Conservation (phyloP, 1,140 invertebrate species). For the Brachionus rubens region DNA sequence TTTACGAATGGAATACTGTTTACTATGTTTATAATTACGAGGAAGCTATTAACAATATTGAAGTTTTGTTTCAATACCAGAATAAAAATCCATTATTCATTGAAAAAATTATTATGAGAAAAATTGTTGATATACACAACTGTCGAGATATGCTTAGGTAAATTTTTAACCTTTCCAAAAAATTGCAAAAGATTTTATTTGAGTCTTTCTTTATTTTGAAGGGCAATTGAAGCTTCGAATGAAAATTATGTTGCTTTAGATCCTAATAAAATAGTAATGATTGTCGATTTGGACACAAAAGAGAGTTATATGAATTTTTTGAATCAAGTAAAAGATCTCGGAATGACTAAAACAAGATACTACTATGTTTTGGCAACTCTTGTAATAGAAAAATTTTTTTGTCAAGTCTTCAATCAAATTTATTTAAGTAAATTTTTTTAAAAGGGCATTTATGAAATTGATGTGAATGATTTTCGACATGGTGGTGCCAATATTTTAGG, state of each 20-base stretch:
- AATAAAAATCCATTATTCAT: conserved; percentile 11
- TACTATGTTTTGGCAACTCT: conserved; percentile 26
- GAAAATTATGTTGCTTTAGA: background rate
- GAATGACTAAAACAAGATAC: conserved; percentile 35
- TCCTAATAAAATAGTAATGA: conserved; percentile 12
- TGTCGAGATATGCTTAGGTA: conserved; percentile 41
- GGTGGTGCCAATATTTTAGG: conserved; percentile 36
- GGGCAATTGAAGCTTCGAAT: conserved; percentile 24
- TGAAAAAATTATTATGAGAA: conserved; percentile 14
- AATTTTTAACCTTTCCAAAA: background rate
- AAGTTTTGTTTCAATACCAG: conserved; percentile 22
- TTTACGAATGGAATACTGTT: conserved; percentile 29
- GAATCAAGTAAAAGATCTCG: conserved; percentile 30
- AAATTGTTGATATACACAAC: conserved; percentile 16
- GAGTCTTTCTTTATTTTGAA: background rate
- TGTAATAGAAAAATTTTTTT: background rate
- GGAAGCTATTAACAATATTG: conserved; percentile 12
- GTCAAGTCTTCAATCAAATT: background rate
- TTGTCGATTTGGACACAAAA: conserved; percentile 21
- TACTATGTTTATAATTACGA: conserved; percentile 37
- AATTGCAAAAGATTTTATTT: background rate
- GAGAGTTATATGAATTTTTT: conserved; percentile 38
- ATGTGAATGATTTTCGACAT: conserved; percentile 39
- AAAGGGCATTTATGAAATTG: conserved; percentile 30
- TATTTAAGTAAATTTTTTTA: background rate